Evolutionary conservation across 2,797 vertebrate genomes (phyloP).

Genomic region (Lycodopsis pacificus): DNA sequence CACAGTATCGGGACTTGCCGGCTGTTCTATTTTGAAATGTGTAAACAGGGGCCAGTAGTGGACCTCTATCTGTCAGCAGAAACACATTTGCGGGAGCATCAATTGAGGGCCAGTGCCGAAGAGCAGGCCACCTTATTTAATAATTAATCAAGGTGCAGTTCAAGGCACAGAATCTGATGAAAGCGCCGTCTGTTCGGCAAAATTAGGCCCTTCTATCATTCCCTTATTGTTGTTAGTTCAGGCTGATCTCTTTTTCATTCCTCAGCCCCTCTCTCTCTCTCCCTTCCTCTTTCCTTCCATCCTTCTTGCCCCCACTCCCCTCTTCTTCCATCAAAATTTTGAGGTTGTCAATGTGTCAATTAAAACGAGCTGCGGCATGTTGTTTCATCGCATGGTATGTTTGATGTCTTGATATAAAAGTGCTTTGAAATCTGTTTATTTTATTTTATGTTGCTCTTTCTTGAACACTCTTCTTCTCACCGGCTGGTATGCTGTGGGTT

Average conservation of each 20-base stretch:
- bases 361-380: slow-evolving; percentile 71
- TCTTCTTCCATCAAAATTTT: slow-evolving; percentile 73
- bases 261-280: slow-evolving; percentile 29
- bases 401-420: slow-evolving; percentile 76
- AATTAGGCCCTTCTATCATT: slow-evolving; percentile 85
- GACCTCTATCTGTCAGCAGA: slow-evolving; percentile 87
- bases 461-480: slow-evolving; percentile 44
- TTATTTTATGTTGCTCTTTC: slow-evolving; percentile 63
- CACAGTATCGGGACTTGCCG: slow-evolving; percentile 35
- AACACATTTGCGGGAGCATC: slow-evolving; percentile 86
- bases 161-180: slow-evolving; percentile 87
- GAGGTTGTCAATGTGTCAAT: slow-evolving; percentile 77
- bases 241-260: slow-evolving; percentile 71
- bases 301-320: slow-evolving; percentile 49
- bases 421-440: slow-evolving; percentile 79
- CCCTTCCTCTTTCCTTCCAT: slow-evolving; percentile 42
- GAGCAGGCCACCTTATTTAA: slow-evolving; percentile 85
- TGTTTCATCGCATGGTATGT: slow-evolving; percentile 63
- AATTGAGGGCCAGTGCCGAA: slow-evolving; percentile 83
- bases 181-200: slow-evolving; percentile 87
- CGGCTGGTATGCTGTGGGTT: slow-evolving; percentile 50
- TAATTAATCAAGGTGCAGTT: slow-evolving; percentile 92
- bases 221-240: slow-evolving; percentile 77
- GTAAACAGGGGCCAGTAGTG: slow-evolving; percentile 81
- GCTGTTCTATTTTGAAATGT: slow-evolving; percentile 55